phyloP scores from a whole-genome alignment of 92 coral and sea anemone species.

The Montipora capitata region DNA sequence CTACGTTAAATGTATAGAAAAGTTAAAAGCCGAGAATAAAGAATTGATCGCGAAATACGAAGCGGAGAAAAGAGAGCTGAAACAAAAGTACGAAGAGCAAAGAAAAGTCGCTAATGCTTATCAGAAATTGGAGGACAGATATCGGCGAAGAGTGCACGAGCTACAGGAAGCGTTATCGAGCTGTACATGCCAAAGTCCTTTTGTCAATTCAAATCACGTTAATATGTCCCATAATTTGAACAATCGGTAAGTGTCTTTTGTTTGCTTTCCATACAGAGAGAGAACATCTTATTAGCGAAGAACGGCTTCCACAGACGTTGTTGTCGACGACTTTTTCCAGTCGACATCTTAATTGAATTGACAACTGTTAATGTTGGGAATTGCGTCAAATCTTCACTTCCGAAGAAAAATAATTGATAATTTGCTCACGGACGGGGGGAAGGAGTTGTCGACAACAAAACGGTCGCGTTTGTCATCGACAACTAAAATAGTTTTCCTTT shows the following conservation, averaged over 20 bases:
- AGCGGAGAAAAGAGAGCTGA: constrained; percentile 86
- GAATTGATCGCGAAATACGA: constrained; percentile 85
- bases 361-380: no score
- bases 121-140: constrained; percentile 98
- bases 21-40: constrained; percentile 79
- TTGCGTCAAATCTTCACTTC: no score
- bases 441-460: no score
- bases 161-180: constrained; percentile 92
- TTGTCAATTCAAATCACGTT: constrained; percentile 41
- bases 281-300: no score
- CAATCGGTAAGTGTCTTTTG: constrained; percentile 8
- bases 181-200: constrained; percentile 89
- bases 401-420: no score
- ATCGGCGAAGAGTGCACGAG: constrained; percentile 95
- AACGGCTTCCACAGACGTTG: no score
- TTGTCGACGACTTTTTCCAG: no score
- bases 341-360: no score
- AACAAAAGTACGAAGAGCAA: constrained; percentile 95
- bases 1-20: constrained; percentile 80
- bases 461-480: no score
- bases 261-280: neutral
- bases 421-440: no score
- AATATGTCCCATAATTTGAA: constrained; percentile 23
- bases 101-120: constrained; percentile 99
- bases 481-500: no score